These are phyloP conservation scores for Drosophila suboccidentalis DNA, from an alignment of 2,888 invertebrate species.

Conservation along the genomic window DNA sequence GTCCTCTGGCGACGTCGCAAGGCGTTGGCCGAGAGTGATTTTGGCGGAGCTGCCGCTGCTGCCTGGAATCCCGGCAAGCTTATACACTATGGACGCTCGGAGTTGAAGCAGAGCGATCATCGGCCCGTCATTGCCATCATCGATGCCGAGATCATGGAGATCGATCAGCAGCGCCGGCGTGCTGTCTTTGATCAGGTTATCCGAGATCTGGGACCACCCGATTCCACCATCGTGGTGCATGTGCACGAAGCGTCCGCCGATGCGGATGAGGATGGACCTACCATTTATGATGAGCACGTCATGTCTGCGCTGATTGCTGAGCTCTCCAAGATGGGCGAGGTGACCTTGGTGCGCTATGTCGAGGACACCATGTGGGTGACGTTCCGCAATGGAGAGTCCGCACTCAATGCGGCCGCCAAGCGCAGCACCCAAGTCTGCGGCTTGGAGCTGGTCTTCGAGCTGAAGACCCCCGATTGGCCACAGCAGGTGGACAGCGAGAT, in stretches of 20 bases:
- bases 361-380: constrained; percentile 96
- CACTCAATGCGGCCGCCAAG: constrained; percentile 90
- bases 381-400: constrained; percentile 95
- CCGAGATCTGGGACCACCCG: constrained; percentile 95
- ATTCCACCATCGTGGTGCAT: constrained; percentile 95
- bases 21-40: constrained; percentile 90
- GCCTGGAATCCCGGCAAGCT: constrained; percentile 93
- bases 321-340: constrained; percentile 94
- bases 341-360: constrained; percentile 95
- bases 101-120: constrained; percentile 98
- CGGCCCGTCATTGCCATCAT: constrained; percentile 97
- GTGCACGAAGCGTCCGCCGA: constrained; percentile 87
- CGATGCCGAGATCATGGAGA: constrained; percentile 93
- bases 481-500: constrained; percentile 93
- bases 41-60: constrained; percentile 79
- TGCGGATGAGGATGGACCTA: constrained; percentile 86
- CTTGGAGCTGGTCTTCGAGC: constrained; percentile 89
- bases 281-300: constrained; percentile 92
- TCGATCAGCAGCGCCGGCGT: constrained; percentile 91
- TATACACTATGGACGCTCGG: constrained; percentile 94
- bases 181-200: constrained; percentile 92
- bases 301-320: constrained; percentile 93
- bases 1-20: constrained; percentile 96
- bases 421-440: constrained; percentile 88
- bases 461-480: constrained; percentile 95